These are phyloP conservation scores for Psophia crepitans DNA, from an alignment of 2,113 vertebrate species.

Conservation along the genomic window DNA sequence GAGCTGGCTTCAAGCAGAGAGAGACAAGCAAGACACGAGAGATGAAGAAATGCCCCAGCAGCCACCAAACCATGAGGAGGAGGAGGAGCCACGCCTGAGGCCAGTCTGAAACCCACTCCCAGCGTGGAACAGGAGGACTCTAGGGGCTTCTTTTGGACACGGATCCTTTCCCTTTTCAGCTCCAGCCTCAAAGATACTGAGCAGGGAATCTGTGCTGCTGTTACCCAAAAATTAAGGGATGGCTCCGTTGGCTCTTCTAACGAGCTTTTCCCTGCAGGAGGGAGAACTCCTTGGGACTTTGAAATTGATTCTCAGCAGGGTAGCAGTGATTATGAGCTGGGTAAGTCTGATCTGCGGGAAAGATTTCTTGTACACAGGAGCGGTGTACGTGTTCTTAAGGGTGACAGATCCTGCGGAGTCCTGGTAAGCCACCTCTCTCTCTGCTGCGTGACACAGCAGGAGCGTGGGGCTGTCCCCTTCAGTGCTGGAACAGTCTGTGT, in stretches of 20 bases:
- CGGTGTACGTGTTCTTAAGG: accelerated
- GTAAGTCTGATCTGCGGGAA: neutral
- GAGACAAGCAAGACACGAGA: slow-evolving; percentile 84
- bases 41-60: slow-evolving; percentile 79
- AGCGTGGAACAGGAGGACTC: neutral
- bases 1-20: slow-evolving; percentile 90
- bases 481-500: neutral
- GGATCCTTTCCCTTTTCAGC: neutral
- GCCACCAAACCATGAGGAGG: slow-evolving; percentile 62
- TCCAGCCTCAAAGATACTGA: neutral
- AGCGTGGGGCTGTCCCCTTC: neutral
- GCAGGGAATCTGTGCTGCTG: neutral
- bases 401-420: neutral
- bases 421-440: neutral
- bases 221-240: neutral
- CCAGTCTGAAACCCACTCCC: slow-evolving; percentile 43
- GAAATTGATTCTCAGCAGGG: neutral
- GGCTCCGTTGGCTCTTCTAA: accelerated
- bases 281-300: neutral
- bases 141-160: neutral
- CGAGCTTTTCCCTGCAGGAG: neutral
- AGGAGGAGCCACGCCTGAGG: slow-evolving; percentile 70
- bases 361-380: neutral
- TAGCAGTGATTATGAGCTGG: neutral
- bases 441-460: neutral